Evolutionary conservation across 37 sponge, comb jelly and placozoan species (phyloP), one percentile per base, ranked within the genome.

Genomic region (Chondrosia reniformis): DNA sequence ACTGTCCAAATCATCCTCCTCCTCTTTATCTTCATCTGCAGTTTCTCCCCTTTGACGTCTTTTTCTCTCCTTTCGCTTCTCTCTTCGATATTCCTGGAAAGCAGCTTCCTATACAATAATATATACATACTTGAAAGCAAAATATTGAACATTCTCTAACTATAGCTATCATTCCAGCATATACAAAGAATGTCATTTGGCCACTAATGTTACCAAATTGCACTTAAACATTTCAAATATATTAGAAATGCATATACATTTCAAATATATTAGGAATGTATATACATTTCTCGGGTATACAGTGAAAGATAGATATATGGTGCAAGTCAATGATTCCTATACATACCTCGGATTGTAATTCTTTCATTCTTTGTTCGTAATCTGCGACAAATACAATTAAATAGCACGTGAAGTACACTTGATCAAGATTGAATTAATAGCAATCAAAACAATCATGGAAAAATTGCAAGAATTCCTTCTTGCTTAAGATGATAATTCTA

Each of bases 351-450:
- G 86, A 92, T 65, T 81, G 76, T 3, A 94, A 56, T 31, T 94
- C 95, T 33, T 84, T 89, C 85, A 92, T 79, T 75, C 92, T 81
- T 37, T 92, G 55, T 54, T 92, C 85, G 79, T 86, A 87, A 77
- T 92, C 92, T 92, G 45, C 45, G 42, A 28, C 27, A 56, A 56
- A 65, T 5, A 66, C 40, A 38, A 64, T 24, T 55, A 25, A 74
- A 33, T 40, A 12, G 2, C 75, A 44, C 2, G 46, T 33, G 21
- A n/a, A n/a, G n/a, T n/a, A n/a, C n/a, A n/a, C n/a, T n/a, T n/a
- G n/a, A n/a, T n/a, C n/a, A n/a, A n/a, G n/a, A n/a, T n/a, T n/a
- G n/a, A n/a, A n/a, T n/a, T n/a, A n/a, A n/a, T n/a, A n/a, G n/a
- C n/a, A n/a, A n/a, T n/a, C n/a, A n/a, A n/a, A n/a, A n/a, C n/a